Evolutionary conservation across 2,113 vertebrate species (phyloP).

Genomic region (Xenopus borealis): DNA sequence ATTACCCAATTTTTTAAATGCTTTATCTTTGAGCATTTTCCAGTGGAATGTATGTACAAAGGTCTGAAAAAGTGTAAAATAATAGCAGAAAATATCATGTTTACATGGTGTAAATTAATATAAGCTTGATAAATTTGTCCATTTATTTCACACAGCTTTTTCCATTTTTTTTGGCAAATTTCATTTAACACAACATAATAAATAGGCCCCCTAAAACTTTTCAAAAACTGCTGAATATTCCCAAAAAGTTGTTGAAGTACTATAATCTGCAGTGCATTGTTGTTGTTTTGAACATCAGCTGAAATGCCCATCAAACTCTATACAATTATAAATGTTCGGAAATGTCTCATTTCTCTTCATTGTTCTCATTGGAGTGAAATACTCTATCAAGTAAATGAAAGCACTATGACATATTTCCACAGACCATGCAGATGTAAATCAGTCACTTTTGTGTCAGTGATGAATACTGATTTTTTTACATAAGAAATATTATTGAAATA

Average conservation of each 20-base stretch:
- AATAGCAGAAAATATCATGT: no score
- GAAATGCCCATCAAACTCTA: neutral
- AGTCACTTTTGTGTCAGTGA: slow-evolving; percentile 17
- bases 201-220: neutral
- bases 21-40: no score
- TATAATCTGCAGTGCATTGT: no score
- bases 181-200: no score
- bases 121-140: no score
- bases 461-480: slow-evolving; percentile 6
- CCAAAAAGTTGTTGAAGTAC: slow-evolving; percentile 7
- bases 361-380: slow-evolving; percentile 29
- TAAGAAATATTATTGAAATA: no score
- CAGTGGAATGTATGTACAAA: no score
- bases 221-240: neutral
- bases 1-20: no score
- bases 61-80: no score
- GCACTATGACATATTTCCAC: slow-evolving; percentile 7
- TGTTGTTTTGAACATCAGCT: neutral
- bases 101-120: no score
- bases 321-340: slow-evolving; percentile 6
- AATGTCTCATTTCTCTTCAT: slow-evolving; percentile 31
- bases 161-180: no score
- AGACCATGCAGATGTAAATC: slow-evolving; percentile 36
- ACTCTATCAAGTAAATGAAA: slow-evolving; percentile 21
- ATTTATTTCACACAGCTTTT: no score